Evolutionary conservation across 1,140 invertebrate species (phyloP), one percentile per base, ranked within the genome.

Genomic region (Zaprionus taronus): DNA sequence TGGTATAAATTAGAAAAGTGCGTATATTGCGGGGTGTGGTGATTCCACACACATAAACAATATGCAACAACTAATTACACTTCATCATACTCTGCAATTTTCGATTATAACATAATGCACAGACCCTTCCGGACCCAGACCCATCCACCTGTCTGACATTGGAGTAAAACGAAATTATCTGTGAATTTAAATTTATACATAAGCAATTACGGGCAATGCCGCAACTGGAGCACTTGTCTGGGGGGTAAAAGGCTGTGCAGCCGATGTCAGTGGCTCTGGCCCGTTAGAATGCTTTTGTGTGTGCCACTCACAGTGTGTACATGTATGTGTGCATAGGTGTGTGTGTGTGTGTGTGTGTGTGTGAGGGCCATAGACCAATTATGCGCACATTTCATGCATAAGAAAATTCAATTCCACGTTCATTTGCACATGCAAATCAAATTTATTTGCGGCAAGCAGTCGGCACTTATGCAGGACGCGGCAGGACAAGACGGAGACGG

Each of bases 391-490:
- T 91, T 91, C 86, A 91, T 91, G 87, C 86, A 91, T 91, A 91
- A 91, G 87, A 91, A 86, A 91, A 91, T 91, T 91, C 87, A 91
- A 91, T 91, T 91, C 87, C 83, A 91, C 81, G 86, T 86, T 80
- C 78, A 91, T 91, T 91, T 91, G 87, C 83, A 91, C 87, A 91
- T 91, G 87, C 86, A 91, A 91, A 91, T 91, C 80, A 91, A 91
- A 91, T 91, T 86, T 86, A 83, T 83, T 86, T 89, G 80, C 75
- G 84, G 84, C 80, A 83, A 86, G 76, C 80, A 80, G 72, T 79
- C 63, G 66, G 47, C 77, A 79, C 72, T 85, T 81, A 84, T 81
- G 76, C 58, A 81, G 77, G 53, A 72, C 44, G 61, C 56, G 62
- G 58, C 58, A 80, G 71, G 66, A 80, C 70, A 56, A 49, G 63